Evolutionary conservation across 2,113 vertebrate genomes (phyloP), one percentile per base, ranked within the genome.

Genomic region (Chitala chitala): DNA sequence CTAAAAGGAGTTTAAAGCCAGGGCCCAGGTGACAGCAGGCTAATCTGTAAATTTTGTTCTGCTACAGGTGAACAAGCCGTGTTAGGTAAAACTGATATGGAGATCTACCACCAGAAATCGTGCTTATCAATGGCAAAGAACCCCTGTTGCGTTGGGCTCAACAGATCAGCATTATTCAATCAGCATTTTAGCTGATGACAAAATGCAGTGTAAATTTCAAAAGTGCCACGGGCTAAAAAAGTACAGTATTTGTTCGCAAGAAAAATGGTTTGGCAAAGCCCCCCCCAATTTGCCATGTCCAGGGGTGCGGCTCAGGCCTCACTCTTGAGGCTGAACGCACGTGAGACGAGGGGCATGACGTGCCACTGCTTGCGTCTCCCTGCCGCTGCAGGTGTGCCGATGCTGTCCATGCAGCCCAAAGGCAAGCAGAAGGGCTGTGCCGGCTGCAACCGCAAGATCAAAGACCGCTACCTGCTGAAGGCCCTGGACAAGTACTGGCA

Each of bases 381-480:
- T 79, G 15, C 90, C 89, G 77, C 87, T 93, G 83, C 89, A 92
- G 97, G 96, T 84, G 95, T 98, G 87, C 97, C 95, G 1, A 99
- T 99, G 97, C 90, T 99, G 83, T 99, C 97, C 50, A 96, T 99
- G 69, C 97, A 99, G 82, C 96, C 97, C 87, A 98, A 99, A 87
- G 96, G 96, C 84, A 99, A 98, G 89, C 97, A 98, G 93, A 98
- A 99, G 91, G 97, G 97, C 86, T 98, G 97, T 3, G 97, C 97
- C 2, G 97, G 97, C 89, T 99, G 97, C 87, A 98, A 99, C 89
- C 94, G 97, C 20, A 99, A 98, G 92, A 99, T 99, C 92, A 98
- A 98, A 91, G 97, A 99, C 94, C 94, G 96, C 69, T 98, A 96
- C 72, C 72, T 73, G 58, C 72, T 73, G 10, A 73, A 73, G 56